Base-by-base conservation (phyloP, 2,888 invertebrate genomes). In the Nymphalis polychloros region DNA sequence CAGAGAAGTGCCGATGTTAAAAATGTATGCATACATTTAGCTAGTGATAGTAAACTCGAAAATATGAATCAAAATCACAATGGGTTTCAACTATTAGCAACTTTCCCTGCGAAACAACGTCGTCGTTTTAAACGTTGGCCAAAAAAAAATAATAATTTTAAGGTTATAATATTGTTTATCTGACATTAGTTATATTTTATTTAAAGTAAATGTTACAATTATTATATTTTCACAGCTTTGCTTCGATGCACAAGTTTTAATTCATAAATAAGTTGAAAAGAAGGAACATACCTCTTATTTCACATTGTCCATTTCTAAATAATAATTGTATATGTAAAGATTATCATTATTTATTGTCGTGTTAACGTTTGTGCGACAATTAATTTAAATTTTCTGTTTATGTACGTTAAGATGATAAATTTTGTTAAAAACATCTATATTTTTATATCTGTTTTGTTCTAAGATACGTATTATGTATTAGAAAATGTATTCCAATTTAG, bases 361-460 rank as follows among this genome's bases (percentile, higher is more conserved):
- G 60, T 20, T 31, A 52, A 41, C n/a, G 27, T 63, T 66, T 55
- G 46, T 55, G n/a, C 63, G 70, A 59, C 63, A 67, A 70, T 53
- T 66, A 62, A 1, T 62, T 35, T 60, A 19, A 60, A 17, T 23
- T 49, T 55, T 64, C 23, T 59, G 63, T 66, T 31, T 63, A 41
- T 41, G 41, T 59, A 52, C 31, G 23, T 50, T 63, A 69, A 69
- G 59, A 10, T 41, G 20, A 55, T 61, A 78, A 75, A 75, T 82
- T 81, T 81, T 81, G 83, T 85, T 86, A 81, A 77, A 76, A 75
- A 79, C 77, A 70, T 85, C 80, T 86, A 86, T 87, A 85, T 86
- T 87, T 86, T 87, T 86, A 83, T 84, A 87, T 85, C 84, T 84
- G 84, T 83, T 86, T 57, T 82, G 82, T 86, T 68, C 63, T 68